These are phyloP conservation scores for Macrocentrus cingulum DNA, from an alignment of 1,140 invertebrate species.

Conservation along the genomic window DNA sequence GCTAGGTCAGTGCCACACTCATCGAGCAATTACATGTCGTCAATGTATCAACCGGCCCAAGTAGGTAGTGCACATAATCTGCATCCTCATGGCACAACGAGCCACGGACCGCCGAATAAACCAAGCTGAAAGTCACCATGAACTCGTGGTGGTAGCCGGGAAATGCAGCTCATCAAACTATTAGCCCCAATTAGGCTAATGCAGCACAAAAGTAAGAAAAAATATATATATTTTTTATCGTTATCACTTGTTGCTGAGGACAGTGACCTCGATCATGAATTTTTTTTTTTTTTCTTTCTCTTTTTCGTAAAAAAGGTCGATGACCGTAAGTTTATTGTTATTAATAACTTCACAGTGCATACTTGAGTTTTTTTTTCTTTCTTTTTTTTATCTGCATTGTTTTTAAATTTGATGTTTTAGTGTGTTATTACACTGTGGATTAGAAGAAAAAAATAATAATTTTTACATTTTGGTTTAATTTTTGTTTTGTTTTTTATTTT, in stretches of 20 bases:
- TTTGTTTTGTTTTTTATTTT: no score
- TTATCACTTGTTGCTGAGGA: constrained; percentile 4
- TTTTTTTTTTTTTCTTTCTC: neutral
- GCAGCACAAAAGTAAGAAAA: constrained; percentile 7
- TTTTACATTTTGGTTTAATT: neutral
- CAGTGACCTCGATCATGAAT: neutral
- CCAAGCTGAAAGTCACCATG: constrained; percentile 43
- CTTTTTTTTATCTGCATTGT: no score
- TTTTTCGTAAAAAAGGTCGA: no score
- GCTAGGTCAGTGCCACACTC: constrained; percentile 40
- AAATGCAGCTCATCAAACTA: neutral
- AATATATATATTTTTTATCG: constrained; percentile 2
- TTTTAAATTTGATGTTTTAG: no score
- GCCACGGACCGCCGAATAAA: constrained; percentile 42
- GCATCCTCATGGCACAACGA: constrained; percentile 44
- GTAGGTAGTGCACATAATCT: constrained; percentile 45
- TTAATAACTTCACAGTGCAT: no score
- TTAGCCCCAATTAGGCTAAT: constrained; percentile 8
- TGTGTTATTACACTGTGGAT: neutral
- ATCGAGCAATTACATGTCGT: constrained; percentile 43
- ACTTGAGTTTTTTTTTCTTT: no score
- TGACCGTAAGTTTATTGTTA: no score
- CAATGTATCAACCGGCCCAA: constrained; percentile 45
- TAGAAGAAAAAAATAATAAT: neutral
- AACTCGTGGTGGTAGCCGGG: neutral